These are phyloP conservation scores for Osmerus mordax DNA, from an alignment of 2,113 vertebrate genomes.

Conservation along the genomic window DNA sequence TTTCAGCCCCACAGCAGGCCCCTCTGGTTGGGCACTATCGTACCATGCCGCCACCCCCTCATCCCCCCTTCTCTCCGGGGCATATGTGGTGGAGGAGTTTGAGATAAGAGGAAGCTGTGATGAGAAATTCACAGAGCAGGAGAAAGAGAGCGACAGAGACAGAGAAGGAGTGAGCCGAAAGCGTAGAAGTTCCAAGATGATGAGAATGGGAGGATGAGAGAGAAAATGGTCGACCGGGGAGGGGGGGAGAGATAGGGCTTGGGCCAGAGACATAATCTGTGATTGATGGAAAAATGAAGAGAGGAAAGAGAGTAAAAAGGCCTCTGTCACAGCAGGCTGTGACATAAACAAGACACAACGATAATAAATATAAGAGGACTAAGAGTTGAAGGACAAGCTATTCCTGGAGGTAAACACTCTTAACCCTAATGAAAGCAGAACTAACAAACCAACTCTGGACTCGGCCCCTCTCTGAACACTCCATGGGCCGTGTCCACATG, in stretches of 20 bases:
- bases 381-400: conserved; percentile 14
- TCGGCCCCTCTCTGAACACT: too few species aligned
- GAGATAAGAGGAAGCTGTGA: conserved; percentile 68
- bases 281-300: conserved; percentile 10
- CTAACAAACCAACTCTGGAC: too few species aligned
- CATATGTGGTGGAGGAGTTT: conserved; percentile 63
- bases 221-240: background rate
- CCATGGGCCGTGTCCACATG: too few species aligned
- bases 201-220: conserved; percentile 9
- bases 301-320: background rate
- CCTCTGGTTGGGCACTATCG: conserved; percentile 12
- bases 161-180: background rate
- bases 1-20: background rate
- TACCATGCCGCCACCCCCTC: background rate
- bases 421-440: conserved; percentile 6
- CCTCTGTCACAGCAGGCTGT: conserved; percentile 17
- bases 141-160: conserved; percentile 19
- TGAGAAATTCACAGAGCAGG: conserved; percentile 56
- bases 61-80: conserved; percentile 42
- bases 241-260: conserved; percentile 7
- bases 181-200: background rate
- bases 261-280: background rate
- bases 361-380: conserved; percentile 22
- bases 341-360: conserved; percentile 20
- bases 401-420: conserved; percentile 14